phyloP scores from a whole-genome alignment of 2,888 invertebrate species.

The Crioceris asparagi region DNA sequence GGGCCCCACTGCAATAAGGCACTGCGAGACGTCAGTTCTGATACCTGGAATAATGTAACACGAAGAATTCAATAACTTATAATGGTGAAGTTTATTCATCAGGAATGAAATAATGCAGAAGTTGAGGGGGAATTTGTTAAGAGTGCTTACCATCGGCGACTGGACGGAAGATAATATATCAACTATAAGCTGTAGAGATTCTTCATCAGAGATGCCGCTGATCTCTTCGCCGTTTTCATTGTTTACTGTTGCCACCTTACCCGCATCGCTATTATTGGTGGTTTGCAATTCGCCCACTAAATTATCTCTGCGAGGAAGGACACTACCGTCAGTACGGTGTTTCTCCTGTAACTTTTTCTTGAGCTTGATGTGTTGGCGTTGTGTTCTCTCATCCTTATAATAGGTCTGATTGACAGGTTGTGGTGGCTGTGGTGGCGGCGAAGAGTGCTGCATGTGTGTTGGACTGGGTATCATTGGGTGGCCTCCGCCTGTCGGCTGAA shows the following conservation, averaged over 20 bases:
- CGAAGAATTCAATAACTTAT: no score
- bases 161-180: constrained; percentile 65
- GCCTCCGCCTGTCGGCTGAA: constrained; percentile 32
- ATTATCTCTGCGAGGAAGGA: no score
- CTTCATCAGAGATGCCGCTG: constrained; percentile 62
- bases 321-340: constrained; percentile 28
- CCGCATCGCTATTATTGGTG: constrained; percentile 15
- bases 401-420: constrained; percentile 44
- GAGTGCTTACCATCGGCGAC: constrained; percentile 55
- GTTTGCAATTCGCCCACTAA: constrained; percentile 5
- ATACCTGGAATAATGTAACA: constrained; percentile 47
- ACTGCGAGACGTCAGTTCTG: constrained; percentile 72
- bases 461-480: constrained; percentile 37
- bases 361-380: constrained; percentile 65
- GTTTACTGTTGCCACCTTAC: constrained; percentile 43
- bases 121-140: no score
- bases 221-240: constrained; percentile 69
- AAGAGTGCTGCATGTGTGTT: constrained; percentile 58
- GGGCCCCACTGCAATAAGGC: constrained; percentile 78
- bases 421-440: constrained; percentile 50
- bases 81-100: no score
- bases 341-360: constrained; percentile 59
- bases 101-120: no score
- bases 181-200: constrained; percentile 55
- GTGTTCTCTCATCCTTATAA: constrained; percentile 70